Percentiles rank a stretch among this genome's conserved stretches.
These are phyloP conservation scores for Rotaria macrura DNA, from an alignment of 2,888 invertebrate species.

Conservation along the genomic window DNA sequence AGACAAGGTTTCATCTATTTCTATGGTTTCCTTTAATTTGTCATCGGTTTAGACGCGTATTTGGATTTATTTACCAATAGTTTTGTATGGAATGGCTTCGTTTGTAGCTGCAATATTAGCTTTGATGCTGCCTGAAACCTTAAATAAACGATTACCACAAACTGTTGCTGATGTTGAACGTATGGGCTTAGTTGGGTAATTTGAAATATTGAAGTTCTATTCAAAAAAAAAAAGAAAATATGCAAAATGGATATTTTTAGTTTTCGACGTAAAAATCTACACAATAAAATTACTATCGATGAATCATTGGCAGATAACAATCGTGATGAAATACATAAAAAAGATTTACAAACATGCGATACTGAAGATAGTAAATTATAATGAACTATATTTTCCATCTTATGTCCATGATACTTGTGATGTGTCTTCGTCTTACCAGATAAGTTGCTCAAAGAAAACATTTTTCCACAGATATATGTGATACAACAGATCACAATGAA, in stretches of 20 bases:
- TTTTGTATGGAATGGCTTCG: background rate
- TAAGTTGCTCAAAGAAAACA: no score
- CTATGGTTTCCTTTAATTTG: background rate
- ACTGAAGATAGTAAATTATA: background rate
- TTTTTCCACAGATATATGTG: no score
- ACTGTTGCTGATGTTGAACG: background rate
- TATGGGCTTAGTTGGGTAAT: background rate
- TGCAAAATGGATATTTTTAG: background rate
- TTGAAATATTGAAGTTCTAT: background rate
- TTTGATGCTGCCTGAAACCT: constrained; percentile 21
- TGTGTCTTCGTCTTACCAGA: no score
- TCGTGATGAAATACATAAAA: background rate
- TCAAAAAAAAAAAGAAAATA: no score
- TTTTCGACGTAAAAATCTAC: background rate
- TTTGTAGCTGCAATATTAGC: background rate
- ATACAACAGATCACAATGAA: no score
- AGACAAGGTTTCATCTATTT: background rate
- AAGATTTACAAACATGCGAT: background rate
- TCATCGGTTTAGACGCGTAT: background rate
- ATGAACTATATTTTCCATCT: no score
- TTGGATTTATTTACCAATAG: background rate
- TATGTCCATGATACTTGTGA: no score
- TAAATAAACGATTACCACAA: constrained; percentile 20
- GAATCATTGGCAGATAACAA: background rate
- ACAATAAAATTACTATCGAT: background rate